Evolutionary conservation across 2,113 vertebrate genomes (phyloP), one percentile per base, ranked within the genome.

Genomic region (Arvicanthis niloticus): DNA sequence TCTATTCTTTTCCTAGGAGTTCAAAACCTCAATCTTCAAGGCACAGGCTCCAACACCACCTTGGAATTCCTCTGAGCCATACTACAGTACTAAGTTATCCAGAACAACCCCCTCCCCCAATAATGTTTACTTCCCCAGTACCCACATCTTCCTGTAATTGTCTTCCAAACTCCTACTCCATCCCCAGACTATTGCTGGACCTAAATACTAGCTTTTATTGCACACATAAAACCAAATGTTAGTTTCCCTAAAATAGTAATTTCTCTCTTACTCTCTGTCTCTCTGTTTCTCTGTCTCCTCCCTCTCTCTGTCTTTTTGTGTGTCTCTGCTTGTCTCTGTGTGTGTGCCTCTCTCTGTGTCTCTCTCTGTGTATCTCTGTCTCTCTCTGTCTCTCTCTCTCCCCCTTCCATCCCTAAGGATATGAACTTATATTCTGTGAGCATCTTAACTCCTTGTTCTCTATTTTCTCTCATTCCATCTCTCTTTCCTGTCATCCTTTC

Each of bases 111-210:
- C 12, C 6, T 22, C 4, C 19, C 37, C 11, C 11, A 82, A 56
- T 56, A 15, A 16, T 19, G 21, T 4, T n/a, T 7, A 42, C 31
- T 24, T 84, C 40, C 22, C 22, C 34, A 58, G 9, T 26, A 12
- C 12, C n/a, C n/a, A 89, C 7, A 2, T 19, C 31, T 13, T 76
- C 67, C 15, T 65, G 29, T 6, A 42, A 29, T 1, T 0, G 24
- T 19, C 22, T 48, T 62, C 53, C 10, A 2, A 22, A 19, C 60
- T 6, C 34, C 15, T 26, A 26, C 7, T 1, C 7, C 24, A 4
- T 21, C 2, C 19, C 60, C 9, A 6, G 5, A 40, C 4, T 5
- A 0, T 34, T 24, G 7, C 42, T 68, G 8, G n/a, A 76, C 4
- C 3, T 68, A 60, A 75, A 73, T 16, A 16, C 40, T 42, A 40